Evolutionary conservation across 2,888 invertebrate genomes (phyloP).

Genomic region (Adelphocoris suturalis): DNA sequence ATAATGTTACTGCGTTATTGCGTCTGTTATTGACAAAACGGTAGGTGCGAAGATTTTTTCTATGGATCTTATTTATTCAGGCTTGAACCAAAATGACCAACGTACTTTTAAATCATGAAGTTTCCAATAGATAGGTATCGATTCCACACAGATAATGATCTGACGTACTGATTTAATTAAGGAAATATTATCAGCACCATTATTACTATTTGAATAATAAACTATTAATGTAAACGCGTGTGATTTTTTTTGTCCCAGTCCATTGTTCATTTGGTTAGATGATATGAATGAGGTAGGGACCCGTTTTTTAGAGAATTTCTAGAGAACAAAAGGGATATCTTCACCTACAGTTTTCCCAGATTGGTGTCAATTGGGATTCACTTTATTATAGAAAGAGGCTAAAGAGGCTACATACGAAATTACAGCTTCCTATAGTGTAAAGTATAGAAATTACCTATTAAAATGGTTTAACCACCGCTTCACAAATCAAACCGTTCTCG

Average conservation of each 20-base stretch:
- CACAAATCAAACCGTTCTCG: too few relatives aligned
- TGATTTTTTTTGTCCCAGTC: not conserved
- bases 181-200: conserved; percentile 17
- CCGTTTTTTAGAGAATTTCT: too few relatives aligned
- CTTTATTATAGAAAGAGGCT: too few relatives aligned
- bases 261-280: not conserved
- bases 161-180: conserved; percentile 39
- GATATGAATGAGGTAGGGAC: too few relatives aligned
- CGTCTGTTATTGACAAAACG: not conserved
- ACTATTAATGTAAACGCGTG: not conserved
- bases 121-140: not conserved
- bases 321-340: too few relatives aligned
- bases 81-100: conserved; percentile 8
- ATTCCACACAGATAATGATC: conserved; percentile 21
- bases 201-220: conserved; percentile 26
- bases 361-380: too few relatives aligned
- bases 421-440: too few relatives aligned
- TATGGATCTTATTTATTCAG: not conserved
- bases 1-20: not conserved
- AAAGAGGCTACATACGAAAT: too few relatives aligned
- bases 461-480: too few relatives aligned
- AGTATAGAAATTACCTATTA: too few relatives aligned
- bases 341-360: too few relatives aligned
- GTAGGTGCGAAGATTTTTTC: conserved; percentile 20
- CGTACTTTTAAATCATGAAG: not conserved